phyloP scores from a whole-genome alignment of 1,140 invertebrate species.

The Eurytemora carolleeae region DNA sequence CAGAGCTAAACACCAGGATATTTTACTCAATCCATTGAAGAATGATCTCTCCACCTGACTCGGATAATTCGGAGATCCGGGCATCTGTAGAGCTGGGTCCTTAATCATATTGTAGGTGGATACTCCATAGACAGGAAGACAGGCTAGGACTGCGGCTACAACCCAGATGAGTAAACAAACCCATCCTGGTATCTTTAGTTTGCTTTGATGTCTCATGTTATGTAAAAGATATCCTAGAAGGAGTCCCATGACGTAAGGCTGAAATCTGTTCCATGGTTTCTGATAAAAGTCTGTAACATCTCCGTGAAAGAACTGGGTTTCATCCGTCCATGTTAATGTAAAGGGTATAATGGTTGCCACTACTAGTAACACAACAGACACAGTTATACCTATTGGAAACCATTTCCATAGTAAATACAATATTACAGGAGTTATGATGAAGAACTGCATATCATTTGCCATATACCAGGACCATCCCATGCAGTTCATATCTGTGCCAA shows the following conservation, averaged over 20 bases:
- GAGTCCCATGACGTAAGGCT: not conserved
- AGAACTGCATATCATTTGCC: constrained; percentile 59
- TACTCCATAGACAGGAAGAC: not conserved
- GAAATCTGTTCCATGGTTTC: not conserved
- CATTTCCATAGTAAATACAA: constrained; percentile 33
- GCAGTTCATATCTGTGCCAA: constrained; percentile 38
- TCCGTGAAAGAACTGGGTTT: not conserved
- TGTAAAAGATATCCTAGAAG: not conserved
- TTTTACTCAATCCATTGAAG: not conserved
- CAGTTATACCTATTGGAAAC: not conserved
- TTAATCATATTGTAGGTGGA: not conserved
- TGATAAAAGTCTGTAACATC: not conserved
- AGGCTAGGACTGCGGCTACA: not conserved
- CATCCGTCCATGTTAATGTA: not conserved
- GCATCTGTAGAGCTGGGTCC: not conserved
- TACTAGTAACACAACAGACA: not conserved
- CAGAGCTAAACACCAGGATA: not conserved
- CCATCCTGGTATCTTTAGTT: not conserved
- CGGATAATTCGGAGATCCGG: not conserved
- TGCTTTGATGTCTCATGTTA: not conserved
- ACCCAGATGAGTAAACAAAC: not conserved
- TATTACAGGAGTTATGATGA: constrained; percentile 46
- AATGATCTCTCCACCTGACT: not conserved
- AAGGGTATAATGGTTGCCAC: not conserved
- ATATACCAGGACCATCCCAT: constrained; percentile 62